Percentiles rank a stretch among this genome's conserved stretches.
phyloP scores from a whole-genome alignment of 2,888 invertebrate species.

The Blomia tropicalis region DNA sequence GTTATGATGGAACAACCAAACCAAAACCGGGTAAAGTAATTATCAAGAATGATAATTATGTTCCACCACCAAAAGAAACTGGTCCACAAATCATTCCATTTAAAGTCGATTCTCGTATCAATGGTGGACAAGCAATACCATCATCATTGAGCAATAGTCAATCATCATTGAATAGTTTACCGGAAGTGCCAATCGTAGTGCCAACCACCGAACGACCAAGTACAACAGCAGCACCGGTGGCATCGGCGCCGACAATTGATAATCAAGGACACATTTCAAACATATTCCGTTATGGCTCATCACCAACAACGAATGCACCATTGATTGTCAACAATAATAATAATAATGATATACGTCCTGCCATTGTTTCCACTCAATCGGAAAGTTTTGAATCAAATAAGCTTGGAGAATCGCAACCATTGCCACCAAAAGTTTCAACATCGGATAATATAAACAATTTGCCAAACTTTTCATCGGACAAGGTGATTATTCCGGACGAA shows the following conservation, averaged over 20 bases:
- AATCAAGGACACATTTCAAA: constrained; percentile 20
- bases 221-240: not conserved
- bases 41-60: constrained; percentile 11
- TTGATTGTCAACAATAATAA: no score
- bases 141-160: no score
- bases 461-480: not conserved
- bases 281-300: constrained; percentile 25
- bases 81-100: not conserved
- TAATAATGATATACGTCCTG: no score
- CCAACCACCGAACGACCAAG: not conserved
- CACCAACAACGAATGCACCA: no score
- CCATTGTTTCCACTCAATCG: not conserved
- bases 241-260: not conserved
- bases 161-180: not conserved
- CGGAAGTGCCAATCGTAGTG: not conserved
- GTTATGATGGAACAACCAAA: constrained; percentile 11
- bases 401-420: no score
- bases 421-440: not conserved
- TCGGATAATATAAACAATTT: not conserved
- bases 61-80: not conserved
- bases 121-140: no score
- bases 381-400: no score
- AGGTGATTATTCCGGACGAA: not conserved
- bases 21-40: constrained; percentile 16
- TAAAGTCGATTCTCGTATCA: not conserved